Conservation (phyloP, 2,113 vertebrate genomes). For the Paradoxurus hermaphroditus region DNA sequence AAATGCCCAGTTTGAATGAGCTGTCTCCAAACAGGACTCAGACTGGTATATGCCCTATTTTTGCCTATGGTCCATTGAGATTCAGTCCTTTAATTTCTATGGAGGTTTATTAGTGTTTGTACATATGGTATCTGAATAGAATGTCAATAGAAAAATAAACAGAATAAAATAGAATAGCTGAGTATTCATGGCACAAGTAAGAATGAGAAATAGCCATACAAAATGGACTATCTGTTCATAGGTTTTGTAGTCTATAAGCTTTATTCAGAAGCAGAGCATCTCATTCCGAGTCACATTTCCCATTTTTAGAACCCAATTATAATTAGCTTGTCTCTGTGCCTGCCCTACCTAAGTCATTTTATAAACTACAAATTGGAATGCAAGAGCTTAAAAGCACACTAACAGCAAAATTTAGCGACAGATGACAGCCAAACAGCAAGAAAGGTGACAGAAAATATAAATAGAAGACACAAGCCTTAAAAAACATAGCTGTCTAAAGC, state of each 20-base stretch:
- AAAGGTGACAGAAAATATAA: conserved; percentile 61
- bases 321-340: conserved; percentile 45
- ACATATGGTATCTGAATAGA: neutral
- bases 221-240: neutral
- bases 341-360: conserved; percentile 40
- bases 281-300: conserved; percentile 46
- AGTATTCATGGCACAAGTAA: neutral
- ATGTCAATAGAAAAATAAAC: neutral
- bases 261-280: conserved; percentile 23
- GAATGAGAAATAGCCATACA: neutral
- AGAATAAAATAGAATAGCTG: neutral
- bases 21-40: neutral
- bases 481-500: conserved; percentile 8
- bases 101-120: conserved; percentile 28
- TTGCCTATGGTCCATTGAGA: neutral
- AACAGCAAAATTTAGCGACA: conserved; percentile 58
- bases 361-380: conserved; percentile 55
- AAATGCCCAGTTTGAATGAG: neutral
- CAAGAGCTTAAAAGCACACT: conserved; percentile 43
- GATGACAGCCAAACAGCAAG: conserved; percentile 44
- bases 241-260: neutral
- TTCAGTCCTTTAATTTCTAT: neutral
- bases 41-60: neutral
- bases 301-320: conserved; percentile 55
- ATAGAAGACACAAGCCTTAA: conserved; percentile 8